Conservation (phyloP, 2,888 invertebrate species). For the Drosophila setosimentum region DNA sequence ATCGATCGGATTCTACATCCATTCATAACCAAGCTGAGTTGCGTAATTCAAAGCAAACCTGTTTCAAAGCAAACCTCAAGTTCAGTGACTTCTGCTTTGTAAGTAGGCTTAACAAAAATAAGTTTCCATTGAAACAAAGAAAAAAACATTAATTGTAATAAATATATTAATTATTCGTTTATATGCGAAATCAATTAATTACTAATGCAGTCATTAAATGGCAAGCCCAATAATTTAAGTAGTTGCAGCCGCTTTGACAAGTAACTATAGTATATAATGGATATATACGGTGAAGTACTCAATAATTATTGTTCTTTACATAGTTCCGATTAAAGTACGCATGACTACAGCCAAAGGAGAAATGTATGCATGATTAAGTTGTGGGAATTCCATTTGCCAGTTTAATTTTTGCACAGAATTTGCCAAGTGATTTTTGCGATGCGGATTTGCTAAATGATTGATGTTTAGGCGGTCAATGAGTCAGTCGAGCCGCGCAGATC, state of each 20-base stretch:
- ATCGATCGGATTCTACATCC: neutral
- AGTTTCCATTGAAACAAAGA: neutral
- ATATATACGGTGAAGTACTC: neutral
- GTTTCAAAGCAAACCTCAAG: too few relatives aligned
- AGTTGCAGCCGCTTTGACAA: too few relatives aligned
- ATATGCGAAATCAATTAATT: neutral
- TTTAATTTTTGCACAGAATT: neutral
- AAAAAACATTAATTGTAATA: neutral
- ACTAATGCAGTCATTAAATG: neutral
- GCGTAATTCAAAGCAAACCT: neutral
- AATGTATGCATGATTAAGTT: neutral
- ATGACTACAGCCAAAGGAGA: neutral
- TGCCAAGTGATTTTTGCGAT: neutral
- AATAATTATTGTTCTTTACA: too few relatives aligned
- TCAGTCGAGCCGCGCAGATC: conserved; percentile 34
- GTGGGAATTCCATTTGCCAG: neutral
- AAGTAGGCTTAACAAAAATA: neutral
- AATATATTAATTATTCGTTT: neutral
- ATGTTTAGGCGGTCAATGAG: too few relatives aligned
- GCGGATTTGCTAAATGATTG: neutral
- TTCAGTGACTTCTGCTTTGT: neutral
- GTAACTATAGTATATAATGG: neutral
- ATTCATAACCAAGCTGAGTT: neutral
- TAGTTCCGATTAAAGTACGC: neutral
- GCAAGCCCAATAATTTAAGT: neutral